Conservation (phyloP, 2,797 vertebrate species). For the Tragelaphus oryx region DNA sequence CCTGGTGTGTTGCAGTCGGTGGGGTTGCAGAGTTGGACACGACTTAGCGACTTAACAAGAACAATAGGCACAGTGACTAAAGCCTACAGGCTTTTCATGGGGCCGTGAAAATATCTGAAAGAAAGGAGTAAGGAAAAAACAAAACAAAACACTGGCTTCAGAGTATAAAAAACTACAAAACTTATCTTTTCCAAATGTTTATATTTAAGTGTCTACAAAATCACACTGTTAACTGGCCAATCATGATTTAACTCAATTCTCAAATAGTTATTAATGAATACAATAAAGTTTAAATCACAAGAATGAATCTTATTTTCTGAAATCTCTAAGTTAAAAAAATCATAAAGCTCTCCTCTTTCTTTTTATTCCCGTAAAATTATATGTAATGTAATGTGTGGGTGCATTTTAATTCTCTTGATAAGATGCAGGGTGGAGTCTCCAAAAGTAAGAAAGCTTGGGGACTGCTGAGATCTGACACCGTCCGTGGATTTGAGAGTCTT, state of each 20-base stretch:
- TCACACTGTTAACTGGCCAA: background rate
- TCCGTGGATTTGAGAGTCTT: rapidly evolving
- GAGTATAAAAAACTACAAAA: background rate
- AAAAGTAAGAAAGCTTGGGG: background rate
- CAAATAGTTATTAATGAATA: background rate
- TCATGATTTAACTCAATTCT: background rate
- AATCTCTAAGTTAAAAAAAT: constrained; percentile 1
- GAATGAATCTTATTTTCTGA: background rate
- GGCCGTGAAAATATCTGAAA: background rate
- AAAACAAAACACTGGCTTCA: background rate
- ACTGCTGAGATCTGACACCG: background rate
- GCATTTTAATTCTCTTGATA: background rate
- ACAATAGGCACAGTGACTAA: rapidly evolving
- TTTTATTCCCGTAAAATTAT: background rate
- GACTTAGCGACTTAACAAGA: background rate
- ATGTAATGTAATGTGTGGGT: background rate
- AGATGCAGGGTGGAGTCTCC: background rate
- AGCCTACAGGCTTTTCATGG: background rate
- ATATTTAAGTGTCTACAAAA: background rate
- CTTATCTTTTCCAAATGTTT: background rate
- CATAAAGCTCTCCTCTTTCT: background rate
- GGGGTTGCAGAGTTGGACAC: background rate
- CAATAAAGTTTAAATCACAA: background rate
- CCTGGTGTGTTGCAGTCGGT: background rate
- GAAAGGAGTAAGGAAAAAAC: background rate